Percentiles rank a stretch among this genome's conserved stretches.
These are phyloP conservation scores for Caenorhabditis virilis DNA, from an alignment of 2,888 invertebrate species.

Conservation along the genomic window DNA sequence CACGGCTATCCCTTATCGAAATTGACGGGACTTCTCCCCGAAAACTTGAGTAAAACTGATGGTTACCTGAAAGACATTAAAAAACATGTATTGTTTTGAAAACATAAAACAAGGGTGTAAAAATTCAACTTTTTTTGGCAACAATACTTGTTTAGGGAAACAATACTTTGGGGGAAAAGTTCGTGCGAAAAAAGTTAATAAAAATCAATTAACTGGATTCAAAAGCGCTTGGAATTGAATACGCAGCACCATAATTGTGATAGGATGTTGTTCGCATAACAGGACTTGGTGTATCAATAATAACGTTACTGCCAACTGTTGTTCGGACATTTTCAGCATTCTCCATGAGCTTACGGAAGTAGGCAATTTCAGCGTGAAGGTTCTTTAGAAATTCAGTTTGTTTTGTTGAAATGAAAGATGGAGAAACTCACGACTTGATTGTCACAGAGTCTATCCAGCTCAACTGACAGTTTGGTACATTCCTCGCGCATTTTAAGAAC, in stretches of 20 bases:
- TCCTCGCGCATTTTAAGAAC: slow-evolving; percentile 25
- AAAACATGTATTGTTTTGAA: not conserved
- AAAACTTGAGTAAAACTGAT: too few relatives aligned
- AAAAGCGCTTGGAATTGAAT: slow-evolving; percentile 10
- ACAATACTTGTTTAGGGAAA: too few relatives aligned
- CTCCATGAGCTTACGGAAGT: slow-evolving; percentile 30
- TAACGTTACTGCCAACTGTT: slow-evolving; percentile 21
- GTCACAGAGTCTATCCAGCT: slow-evolving; percentile 27
- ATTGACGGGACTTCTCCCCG: too few relatives aligned
- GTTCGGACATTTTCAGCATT: slow-evolving; percentile 30
- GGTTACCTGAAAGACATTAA: not conserved
- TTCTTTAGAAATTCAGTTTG: slow-evolving; percentile 11
- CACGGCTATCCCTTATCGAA: too few relatives aligned
- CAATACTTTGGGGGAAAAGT: not conserved
- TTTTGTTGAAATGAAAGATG: not conserved
- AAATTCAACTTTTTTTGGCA: too few relatives aligned
- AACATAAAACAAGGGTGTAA: not conserved
- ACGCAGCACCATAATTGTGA: slow-evolving; percentile 18
- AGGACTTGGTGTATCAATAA: slow-evolving; percentile 9
- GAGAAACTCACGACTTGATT: slow-evolving; percentile 24
- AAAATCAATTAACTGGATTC: slow-evolving; percentile 12
- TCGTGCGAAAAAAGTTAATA: not conserved
- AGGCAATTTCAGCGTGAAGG: slow-evolving; percentile 21
- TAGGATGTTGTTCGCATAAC: slow-evolving; percentile 14
- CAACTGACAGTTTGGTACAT: slow-evolving; percentile 23